phyloP scores from a whole-genome alignment of 2,888 invertebrate species.

The Orthosia incerta region DNA sequence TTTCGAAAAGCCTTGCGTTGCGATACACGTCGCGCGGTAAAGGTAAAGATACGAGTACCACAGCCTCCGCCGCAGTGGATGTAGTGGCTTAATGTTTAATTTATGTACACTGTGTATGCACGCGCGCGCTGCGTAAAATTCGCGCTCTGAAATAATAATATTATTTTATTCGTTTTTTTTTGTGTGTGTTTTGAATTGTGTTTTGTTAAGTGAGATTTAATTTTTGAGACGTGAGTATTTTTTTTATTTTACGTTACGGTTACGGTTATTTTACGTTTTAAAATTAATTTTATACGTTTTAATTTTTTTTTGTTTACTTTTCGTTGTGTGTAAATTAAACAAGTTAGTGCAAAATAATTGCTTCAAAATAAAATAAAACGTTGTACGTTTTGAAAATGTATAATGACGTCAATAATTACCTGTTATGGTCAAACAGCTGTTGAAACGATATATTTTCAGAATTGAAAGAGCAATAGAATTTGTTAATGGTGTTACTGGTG shows the following conservation, averaged over 20 bases:
- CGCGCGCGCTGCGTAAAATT: conserved; percentile 56
- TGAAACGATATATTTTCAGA: conserved; percentile 4
- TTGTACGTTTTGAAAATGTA: background rate
- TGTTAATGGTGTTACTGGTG: background rate
- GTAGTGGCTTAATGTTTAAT: conserved; percentile 62
- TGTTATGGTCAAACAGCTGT: background rate
- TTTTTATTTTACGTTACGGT: background rate
- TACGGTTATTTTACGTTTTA: too few relatives aligned
- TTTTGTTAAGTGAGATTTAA: conserved; percentile 15
- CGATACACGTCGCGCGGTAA: conserved; percentile 33
- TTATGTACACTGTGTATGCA: conserved; percentile 65
- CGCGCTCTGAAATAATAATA: conserved; percentile 39
- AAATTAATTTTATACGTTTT: background rate
- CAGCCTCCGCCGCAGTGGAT: conserved; percentile 38
- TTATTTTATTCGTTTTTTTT: conserved; percentile 22
- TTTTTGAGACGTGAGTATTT: conserved; percentile 43
- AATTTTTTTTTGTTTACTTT: too few relatives aligned
- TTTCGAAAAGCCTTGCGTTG: conserved; percentile 63
- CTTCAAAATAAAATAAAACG: background rate
- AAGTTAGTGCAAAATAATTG: background rate
- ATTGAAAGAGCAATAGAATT: conserved; percentile 1
- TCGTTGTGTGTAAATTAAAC: too few relatives aligned
- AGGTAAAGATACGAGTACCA: conserved; percentile 34
- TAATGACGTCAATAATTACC: background rate
- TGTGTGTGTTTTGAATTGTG: conserved; percentile 18